Conservation (phyloP, 2,113 vertebrate species). For the Phoenicopterus ruber region DNA sequence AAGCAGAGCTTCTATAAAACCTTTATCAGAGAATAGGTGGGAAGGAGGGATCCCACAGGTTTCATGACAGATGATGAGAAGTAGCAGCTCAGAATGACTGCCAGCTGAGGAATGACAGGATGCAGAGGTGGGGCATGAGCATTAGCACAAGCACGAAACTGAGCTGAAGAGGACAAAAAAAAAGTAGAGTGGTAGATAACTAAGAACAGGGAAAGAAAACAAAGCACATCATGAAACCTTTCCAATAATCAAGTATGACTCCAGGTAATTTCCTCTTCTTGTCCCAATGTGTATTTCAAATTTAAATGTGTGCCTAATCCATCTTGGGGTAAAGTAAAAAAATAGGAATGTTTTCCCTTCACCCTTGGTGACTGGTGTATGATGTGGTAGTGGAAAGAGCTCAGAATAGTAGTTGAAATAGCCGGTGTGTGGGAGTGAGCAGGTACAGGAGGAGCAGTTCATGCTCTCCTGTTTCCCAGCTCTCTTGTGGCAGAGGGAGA, state of each 20-base stretch:
- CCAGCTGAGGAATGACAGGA: not conserved
- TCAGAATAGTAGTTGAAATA: not conserved
- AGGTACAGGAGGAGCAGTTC: not conserved
- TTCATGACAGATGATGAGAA: not conserved
- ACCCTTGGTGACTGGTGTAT: fast-evolving
- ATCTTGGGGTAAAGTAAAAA: not conserved
- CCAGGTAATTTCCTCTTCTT: not conserved
- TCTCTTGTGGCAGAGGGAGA: not conserved
- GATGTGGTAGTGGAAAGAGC: not conserved
- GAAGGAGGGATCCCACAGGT: not conserved
- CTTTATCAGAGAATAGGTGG: not conserved
- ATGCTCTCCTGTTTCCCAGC: not conserved
- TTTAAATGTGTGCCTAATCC: not conserved
- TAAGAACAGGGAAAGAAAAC: not conserved
- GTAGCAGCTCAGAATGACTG: not conserved
- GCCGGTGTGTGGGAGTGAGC: not conserved
- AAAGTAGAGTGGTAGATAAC: not conserved
- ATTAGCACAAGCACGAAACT: not conserved
- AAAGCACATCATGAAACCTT: not conserved
- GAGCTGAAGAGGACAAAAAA: not conserved
- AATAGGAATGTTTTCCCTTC: not conserved
- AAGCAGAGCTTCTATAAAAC: not conserved
- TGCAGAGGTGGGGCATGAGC: not conserved
- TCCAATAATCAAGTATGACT: not conserved
- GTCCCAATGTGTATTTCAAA: not conserved